Base-by-base conservation (phyloP, 2,888 invertebrate species). In the Tigriopus californicus region DNA sequence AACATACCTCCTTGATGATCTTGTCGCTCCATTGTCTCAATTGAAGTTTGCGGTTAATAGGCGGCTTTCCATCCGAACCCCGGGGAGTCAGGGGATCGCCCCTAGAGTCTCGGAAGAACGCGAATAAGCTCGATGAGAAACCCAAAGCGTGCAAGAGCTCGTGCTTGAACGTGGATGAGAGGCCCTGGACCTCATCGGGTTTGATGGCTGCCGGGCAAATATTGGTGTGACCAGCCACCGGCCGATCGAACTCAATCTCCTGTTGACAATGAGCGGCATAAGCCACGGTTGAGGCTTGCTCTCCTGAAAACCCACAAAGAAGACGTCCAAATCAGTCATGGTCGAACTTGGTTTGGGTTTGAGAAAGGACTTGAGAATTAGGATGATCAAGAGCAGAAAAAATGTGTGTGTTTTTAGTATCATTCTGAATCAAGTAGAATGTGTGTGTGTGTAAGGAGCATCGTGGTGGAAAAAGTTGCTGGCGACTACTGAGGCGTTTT, bases 141-240 rank as follows among this genome's bases (percentile, higher is more conserved):
- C 95, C 97, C 54, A 98, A 74, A 0, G 97, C 97, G 72, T 98
- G 97, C 0, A 97, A 75, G 70, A 98, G 95, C 72, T 98, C 98
- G 71, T 98, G 98, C 69, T 97, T 95, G n/a, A 97, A 91, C 0
- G 94, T 95, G 1, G 94, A 91, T 65, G 92, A 13, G 25, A 53
- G n/a, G 2, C 24, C 53, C 53, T 41, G 33, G 22, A 49, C 22
- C 13, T 49, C 22, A 13, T 18, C 22, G 15, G 49, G 22, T 13
- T 88, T 90, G 63, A 98, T 82, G 66, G 89, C 88, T 22, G 85
- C 80, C 0, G 97, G 97, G 66, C 98, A 98, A 65, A 98, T 80
- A 75, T 97, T 98, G 0, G 95, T 94, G 74, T 97, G 95, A 0
- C 97, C 97, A 0, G 97, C 97, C 61, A 97, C 91, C 0, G 97